phyloP scores from a whole-genome alignment of 2,888 invertebrate species.

The Monopis laevigella region DNA sequence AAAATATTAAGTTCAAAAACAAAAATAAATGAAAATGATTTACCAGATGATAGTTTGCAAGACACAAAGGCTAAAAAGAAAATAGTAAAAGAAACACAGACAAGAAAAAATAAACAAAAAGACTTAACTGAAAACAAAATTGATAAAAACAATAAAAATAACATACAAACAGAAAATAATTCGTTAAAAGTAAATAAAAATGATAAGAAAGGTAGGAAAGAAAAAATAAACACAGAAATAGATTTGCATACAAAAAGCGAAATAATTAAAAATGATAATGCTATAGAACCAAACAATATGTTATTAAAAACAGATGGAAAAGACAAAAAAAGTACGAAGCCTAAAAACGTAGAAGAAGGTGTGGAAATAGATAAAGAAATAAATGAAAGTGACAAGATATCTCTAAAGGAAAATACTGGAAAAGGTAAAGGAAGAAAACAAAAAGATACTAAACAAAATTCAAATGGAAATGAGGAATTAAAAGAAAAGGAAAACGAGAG shows the following conservation, averaged over 20 bases:
- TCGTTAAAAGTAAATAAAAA: conserved; percentile 15
- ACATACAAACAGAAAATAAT: conserved; percentile 14
- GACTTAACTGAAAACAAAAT: neutral
- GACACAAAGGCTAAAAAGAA: neutral
- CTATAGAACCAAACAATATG: no score
- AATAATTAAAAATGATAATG: conserved; percentile 26
- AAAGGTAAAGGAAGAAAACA: conserved; percentile 42
- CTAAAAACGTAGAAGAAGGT: conserved; percentile 16
- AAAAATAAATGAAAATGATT: neutral
- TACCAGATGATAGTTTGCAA: conserved; percentile 3
- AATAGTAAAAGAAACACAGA: conserved; percentile 7
- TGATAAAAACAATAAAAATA: neutral
- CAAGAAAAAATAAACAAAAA: conserved; percentile 8
- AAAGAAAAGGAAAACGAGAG: conserved; percentile 3
- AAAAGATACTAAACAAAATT: conserved; percentile 28
- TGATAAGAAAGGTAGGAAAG: conserved; percentile 21
- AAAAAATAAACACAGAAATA: neutral
- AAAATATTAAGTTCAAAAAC: no score
- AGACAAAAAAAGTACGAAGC: conserved; percentile 39
- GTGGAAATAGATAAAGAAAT: conserved; percentile 9
- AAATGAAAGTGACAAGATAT: no score
- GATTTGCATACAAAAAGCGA: neutral
- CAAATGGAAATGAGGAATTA: conserved; percentile 31
- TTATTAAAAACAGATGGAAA: no score
- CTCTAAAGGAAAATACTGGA: conserved; percentile 32